A percentile compares a stretch with the other conserved stretches of the same genome.
Evolutionary conservation across 1,140 invertebrate species (phyloP).

Genomic region (Vanessa tameamea): DNA sequence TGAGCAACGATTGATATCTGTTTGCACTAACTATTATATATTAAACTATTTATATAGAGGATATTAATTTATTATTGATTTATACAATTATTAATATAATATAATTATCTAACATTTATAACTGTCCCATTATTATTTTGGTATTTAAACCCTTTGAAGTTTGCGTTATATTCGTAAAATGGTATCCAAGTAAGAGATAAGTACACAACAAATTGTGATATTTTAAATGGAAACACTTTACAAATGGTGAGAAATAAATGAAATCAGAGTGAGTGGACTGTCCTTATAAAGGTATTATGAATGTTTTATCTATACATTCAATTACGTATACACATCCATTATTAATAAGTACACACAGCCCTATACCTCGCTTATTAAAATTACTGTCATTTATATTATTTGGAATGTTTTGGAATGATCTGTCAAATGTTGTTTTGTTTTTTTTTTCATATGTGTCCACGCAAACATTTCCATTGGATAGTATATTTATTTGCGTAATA

Average conservation of each 20-base stretch:
- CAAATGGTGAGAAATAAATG: too few relatives aligned
- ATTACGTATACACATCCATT: neutral
- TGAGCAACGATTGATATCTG: conserved; percentile 11
- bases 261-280: too few relatives aligned
- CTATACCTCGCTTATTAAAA: conserved; percentile 17
- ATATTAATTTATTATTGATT: conserved; percentile 28
- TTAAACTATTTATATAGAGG: conserved; percentile 21
- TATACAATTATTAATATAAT: conserved; percentile 15
- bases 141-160: neutral
- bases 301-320: neutral
- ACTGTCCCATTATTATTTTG: conserved; percentile 11
- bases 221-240: neutral
- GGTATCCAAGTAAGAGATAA: too few relatives aligned
- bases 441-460: neutral
- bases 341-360: neutral
- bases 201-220: too few relatives aligned
- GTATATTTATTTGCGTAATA: neutral
- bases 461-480: neutral
- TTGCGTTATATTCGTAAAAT: too few relatives aligned
- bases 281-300: too few relatives aligned
- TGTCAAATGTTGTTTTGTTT: conserved; percentile 20
- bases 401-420: conserved; percentile 27
- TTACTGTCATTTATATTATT: conserved; percentile 11
- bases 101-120: conserved; percentile 6
- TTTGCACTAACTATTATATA: conserved; percentile 36